Conservation (phyloP, 2,888 invertebrate species). For the Dyspetes luteomarginatus region DNA sequence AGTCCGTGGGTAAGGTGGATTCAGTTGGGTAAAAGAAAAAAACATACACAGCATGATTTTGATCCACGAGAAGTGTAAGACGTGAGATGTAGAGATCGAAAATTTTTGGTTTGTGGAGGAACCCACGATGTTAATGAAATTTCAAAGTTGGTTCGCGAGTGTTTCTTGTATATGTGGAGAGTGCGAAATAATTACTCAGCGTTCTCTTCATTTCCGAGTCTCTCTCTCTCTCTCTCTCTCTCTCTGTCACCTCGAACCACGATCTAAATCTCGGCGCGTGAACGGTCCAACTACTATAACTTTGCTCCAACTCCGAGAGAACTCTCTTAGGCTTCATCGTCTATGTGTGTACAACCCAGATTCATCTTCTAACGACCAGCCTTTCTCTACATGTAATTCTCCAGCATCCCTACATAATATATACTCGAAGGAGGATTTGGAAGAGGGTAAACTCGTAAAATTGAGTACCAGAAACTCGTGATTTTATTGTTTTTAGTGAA, state of each 20-base stretch:
- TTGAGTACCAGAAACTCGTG: no score
- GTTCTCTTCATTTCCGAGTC: conserved; percentile 14
- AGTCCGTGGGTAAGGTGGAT: not conserved
- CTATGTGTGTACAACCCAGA: conserved; percentile 39
- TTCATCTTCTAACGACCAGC: conserved; percentile 27
- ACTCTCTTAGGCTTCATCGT: conserved; percentile 12
- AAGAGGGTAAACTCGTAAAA: not conserved
- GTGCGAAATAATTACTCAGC: conserved; percentile 14
- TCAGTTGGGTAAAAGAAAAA: not conserved
- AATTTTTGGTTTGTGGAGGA: not conserved
- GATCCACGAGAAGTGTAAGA: not conserved
- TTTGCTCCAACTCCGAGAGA: conserved; percentile 18
- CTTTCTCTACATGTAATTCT: conserved; percentile 15
- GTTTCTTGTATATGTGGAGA: not conserved
- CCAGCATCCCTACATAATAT: conserved; percentile 12
- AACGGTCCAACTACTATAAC: conserved; percentile 17
- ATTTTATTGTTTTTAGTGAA: no score
- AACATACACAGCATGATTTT: not conserved
- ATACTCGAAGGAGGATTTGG: conserved; percentile 2
- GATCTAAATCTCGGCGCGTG: conserved; percentile 21
- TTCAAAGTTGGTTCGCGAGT: conserved; percentile 20
- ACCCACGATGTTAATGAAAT: conserved; percentile 26
- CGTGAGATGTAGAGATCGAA: conserved; percentile 5
- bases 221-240: conserved; percentile 4
- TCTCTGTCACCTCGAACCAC: conserved; percentile 7